Conservation (phyloP, 1,140 invertebrate species). For the Atopsyche davidsoni region DNA sequence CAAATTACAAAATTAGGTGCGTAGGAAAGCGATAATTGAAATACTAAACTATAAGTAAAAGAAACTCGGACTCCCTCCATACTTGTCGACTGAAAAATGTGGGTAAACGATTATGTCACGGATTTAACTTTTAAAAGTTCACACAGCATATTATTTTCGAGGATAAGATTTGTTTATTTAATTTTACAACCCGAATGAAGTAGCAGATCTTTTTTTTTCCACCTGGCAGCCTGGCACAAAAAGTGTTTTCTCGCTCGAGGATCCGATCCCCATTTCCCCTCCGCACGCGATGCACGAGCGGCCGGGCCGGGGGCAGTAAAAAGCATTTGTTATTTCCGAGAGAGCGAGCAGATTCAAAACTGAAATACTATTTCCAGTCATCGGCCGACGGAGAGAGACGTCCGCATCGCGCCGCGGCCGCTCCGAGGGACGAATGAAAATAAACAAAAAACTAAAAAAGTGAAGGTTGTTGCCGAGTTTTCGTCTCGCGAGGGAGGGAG, state of each 20-base stretch:
- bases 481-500: slow-evolving; percentile 15
- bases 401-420: slow-evolving; percentile 12
- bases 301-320: slow-evolving; percentile 9
- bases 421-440: slow-evolving; percentile 14
- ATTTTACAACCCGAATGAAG: too few species aligned
- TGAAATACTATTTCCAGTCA: background rate
- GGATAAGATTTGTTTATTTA: too few species aligned
- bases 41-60: too few species aligned
- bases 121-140: too few species aligned
- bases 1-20: too few species aligned
- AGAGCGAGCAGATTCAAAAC: slow-evolving; percentile 10
- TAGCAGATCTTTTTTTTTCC: too few species aligned
- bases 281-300: slow-evolving; percentile 12
- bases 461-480: slow-evolving; percentile 24
- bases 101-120: too few species aligned
- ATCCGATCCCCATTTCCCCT: background rate
- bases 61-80: too few species aligned
- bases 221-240: background rate
- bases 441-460: slow-evolving; percentile 13
- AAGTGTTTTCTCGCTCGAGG: background rate
- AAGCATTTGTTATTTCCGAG: slow-evolving; percentile 25
- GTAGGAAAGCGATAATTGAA: too few species aligned
- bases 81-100: too few species aligned
- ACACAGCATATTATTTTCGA: too few species aligned
- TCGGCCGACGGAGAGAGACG: slow-evolving; percentile 7